Base-by-base conservation (phyloP, 1,140 invertebrate genomes). In the Phocides pigmalion region DNA sequence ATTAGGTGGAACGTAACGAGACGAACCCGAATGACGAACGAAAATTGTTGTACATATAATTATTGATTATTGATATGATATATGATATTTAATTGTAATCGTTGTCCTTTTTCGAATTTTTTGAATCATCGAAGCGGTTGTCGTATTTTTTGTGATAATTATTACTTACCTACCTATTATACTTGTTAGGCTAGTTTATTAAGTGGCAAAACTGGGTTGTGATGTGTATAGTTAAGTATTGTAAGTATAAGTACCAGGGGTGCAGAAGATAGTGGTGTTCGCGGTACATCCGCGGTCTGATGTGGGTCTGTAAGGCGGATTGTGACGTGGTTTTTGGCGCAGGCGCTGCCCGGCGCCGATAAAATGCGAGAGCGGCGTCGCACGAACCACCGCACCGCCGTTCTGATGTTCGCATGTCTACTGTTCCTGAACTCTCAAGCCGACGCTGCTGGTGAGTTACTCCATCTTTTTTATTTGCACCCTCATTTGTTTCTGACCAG, bases 161-260 rank as follows among this genome's bases (percentile, higher is more conserved):
- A 62, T 75, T 80, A 79, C 71, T 74, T 80, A 79, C 71, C 32
- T 39, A 22, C 22, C 22, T 63, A 62, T 65, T 73, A 70, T 54
- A 54, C 17, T 51, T 70, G 67, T 75, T 82, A 79, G 69, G 56
- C 41, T 67, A 73, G 54, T 69, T 67, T 74, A 49, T 65, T 83
- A 87, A 87, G 87, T 90, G 86, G 84, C 81, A 86, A 89, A 90
- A 89, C 88, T 89, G 74, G 87, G 88, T 90, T 89, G 88, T 90
- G 88, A 90, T 90, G 88, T 90, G 88, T 89, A 79, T 90, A 89
- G 79, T 87, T 84, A 85, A 84, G 50, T 72, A 72, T 64, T 53
- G 71, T 44, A 16, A n/a, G 35, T 5, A 35, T 47, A 19, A 58
- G 51, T 62, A 61, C 50, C 44, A 46, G 44, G 42, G 54, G 53